These are phyloP conservation scores for Calameuta pallipes DNA, from an alignment of 2,888 invertebrate species.

Conservation along the genomic window DNA sequence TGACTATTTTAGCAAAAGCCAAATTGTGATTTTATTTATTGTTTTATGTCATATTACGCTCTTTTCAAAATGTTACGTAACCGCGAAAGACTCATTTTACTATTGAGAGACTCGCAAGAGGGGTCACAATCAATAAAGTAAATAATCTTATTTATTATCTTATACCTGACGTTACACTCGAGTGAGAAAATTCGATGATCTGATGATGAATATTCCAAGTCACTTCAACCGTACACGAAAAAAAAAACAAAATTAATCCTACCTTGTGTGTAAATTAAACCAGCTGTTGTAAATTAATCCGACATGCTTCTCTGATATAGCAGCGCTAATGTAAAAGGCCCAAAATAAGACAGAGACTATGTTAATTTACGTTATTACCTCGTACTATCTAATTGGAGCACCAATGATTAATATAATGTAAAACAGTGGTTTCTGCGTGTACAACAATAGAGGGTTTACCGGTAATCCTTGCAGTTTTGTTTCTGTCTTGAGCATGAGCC, in stretches of 20 bases:
- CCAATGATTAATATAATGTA: neutral
- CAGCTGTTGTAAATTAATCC: slow-evolving; percentile 3
- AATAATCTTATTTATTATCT: neutral
- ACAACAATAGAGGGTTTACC: neutral
- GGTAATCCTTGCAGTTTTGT: slow-evolving; percentile 2
- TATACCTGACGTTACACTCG: neutral
- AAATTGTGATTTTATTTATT: neutral
- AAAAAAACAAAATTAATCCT: neutral
- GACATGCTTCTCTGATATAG: slow-evolving; percentile 5
- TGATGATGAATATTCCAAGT: neutral
- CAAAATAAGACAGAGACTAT: neutral
- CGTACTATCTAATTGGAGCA: neutral
- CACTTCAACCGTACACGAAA: neutral
- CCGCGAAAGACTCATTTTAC: neutral
- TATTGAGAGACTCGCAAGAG: neutral
- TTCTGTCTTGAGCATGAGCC: slow-evolving; percentile 41
- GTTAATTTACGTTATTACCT: neutral
- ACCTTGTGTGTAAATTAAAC: neutral
- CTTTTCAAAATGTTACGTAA: neutral
- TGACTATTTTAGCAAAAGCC: slow-evolving; percentile 13
- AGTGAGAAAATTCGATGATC: neutral
- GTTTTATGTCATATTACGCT: neutral
- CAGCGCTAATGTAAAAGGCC: neutral
- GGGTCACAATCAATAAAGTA: neutral
- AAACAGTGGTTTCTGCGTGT: neutral